Evolutionary conservation across 2,113 vertebrate species (phyloP), one percentile per base, ranked within the genome.

Genomic region (Hassar affinis): DNA sequence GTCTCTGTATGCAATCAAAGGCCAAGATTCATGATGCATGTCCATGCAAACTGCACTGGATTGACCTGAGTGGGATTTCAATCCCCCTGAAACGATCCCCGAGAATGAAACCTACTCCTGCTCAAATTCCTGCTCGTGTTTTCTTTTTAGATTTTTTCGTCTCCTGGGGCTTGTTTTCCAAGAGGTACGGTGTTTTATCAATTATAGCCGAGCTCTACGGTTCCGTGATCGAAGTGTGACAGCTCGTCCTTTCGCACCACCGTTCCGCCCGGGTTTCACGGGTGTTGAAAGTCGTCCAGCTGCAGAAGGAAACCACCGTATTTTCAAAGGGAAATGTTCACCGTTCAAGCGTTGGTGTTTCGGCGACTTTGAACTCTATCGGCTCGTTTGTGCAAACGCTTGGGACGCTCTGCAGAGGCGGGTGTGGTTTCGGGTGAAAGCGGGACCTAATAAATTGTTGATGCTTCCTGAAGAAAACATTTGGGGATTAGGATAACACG

Each of bases 301-400:
- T 68, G 76, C 27, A 76, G 84, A 61, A 51, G 83, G 66, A 84
- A 84, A 78, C 76, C 10, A 51, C 62, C 25, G 14, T 86, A 77
- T 88, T 85, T 79, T 78, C 52, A 8, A 74, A 85, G 68, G 82
- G 81, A 86, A 80, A 83, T 59, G 27, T 80, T 47, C n/a, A 38
- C 3, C 27, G 56, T 61, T 61, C 45, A 71, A 66, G 80, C 69
- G 38, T 68, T 83, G 51, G 52, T 54, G 27, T 84, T 81, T 17
- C 61, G 57, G 59, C 33, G 15, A 47, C 62, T 78, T 62, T 5
- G 20, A 72, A 51, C 30, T 52, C 18, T 69, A 38, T 33, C 25
- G 18, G 30, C 51, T 80, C 76, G 57, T 17, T 49, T 81, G 74
- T 57, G 15, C 66, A 69, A 87, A 80, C 61, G 20, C 61, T 79